Evolutionary conservation across 2,113 vertebrate genomes (phyloP), one percentile per base, ranked within the genome.

Genomic region (Todiramphus chloris): DNA sequence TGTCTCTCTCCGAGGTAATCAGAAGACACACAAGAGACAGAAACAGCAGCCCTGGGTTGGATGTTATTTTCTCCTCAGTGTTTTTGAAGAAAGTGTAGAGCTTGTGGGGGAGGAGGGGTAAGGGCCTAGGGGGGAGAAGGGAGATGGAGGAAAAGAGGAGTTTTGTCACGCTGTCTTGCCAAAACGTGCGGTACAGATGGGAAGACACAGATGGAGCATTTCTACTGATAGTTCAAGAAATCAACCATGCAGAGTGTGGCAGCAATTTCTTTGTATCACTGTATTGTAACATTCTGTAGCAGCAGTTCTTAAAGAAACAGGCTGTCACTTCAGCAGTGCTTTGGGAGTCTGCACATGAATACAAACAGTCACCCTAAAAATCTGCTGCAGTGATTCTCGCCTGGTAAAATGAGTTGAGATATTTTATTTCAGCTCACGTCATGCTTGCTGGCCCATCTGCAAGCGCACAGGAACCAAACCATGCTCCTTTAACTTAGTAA

Each of bases 151-250:
- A 72, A 87, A 94, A 55, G 59, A 89, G 48, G 91, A 85, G 30
- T 93, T 95, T 94, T 92, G 74, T 68, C 69, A 48, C 78, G 28
- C 27, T 75, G 50, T 93, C 88, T 93, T 96, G 87, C 78, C 78
- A 76, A 96, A 90, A 95, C 43, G 30, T 91, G 63, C 13, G 0
- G 79, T 81, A 8, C 77, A 97, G 94, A 91, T 94, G 94, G 74
- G 80, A 88, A 83, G 76, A 44, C 73, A 59, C 89, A 97, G 87
- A 94, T 94, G 80, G 95, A 77, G 59, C 33, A 31, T 83, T 96
- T 93, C 78, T 56, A 90, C 72, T 87, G 59, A 70, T 91, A 96
- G 94, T 96, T 96, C 85, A 97, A 96, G 93, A 95, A 96, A 97
- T 91, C 83, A 93, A 96, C 96, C 59, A 82, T 13, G 17, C 77